Base-by-base conservation (phyloP, 2,888 invertebrate genomes). In the Shargacucullia verbasci region DNA sequence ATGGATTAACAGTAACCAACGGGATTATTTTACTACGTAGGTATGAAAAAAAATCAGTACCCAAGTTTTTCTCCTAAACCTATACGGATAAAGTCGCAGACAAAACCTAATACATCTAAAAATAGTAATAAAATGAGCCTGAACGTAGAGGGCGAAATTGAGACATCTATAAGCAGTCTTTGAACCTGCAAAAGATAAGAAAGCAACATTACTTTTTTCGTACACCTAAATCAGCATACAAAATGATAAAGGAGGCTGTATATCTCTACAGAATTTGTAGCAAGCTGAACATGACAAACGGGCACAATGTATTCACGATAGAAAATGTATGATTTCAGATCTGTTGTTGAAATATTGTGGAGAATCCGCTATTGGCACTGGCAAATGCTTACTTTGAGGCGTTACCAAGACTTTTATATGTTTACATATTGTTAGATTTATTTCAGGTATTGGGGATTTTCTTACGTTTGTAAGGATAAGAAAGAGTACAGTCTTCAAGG, bases 261-360 rank as follows among this genome's bases (percentile, higher is more conserved):
- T 43, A 66, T 49, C 38, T 39, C 41, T 37, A 56, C 49, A 40
- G 31, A 15, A 31, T 39, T 46, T 67, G 45, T 55, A 55, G 39
- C 50, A 43, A 34, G 31, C 14, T n/a, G 41, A 53, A 63, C 50
- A 68, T 68, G 52, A 68, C 52, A 52, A 68, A 68, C 47, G 39
- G 44, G 37, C 40, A 35, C 58, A 63, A 68, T 68, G 54, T 68
- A 63, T 68, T 68, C 63, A 48, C 63, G 62, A 62, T 68, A 40
- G 58, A 52, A 68, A 68, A 68, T 69, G 11, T 68, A 59, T 68
- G 58, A 63, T 55, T 68, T 37, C 43, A 62, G 53, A 67, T 54
- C 50, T 53, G 47, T 34, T 52, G 68, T 58, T 68, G 69, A 68
- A 63, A 68, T 68, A 68, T 68, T 63, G 63, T 39, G 31, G 34